These are phyloP conservation scores for Callitettix versicolor DNA, from an alignment of 1,140 invertebrate genomes.

Conservation along the genomic window DNA sequence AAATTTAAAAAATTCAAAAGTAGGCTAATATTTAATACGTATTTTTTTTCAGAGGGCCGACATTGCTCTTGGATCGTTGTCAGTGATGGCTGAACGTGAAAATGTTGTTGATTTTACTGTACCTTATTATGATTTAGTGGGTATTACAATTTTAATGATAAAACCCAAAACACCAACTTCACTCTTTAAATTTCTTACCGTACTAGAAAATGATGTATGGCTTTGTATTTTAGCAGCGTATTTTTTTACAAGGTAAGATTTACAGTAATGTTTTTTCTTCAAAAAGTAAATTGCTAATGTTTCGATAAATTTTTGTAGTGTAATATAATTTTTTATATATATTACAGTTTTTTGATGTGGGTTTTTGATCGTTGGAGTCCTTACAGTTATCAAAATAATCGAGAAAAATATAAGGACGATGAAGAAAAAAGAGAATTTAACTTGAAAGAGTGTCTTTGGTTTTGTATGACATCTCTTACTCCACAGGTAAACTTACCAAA, in stretches of 20 bases:
- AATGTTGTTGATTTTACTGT: constrained; percentile 92
- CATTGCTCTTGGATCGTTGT: constrained; percentile 76
- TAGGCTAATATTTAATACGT: too few relatives aligned
- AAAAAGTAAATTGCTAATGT: not conserved
- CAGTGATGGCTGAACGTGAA: constrained; percentile 89
- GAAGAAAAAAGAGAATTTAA: constrained; percentile 92
- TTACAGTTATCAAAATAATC: constrained; percentile 91
- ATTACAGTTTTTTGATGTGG: constrained; percentile 79
- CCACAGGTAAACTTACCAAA: constrained; percentile 74
- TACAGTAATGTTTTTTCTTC: not conserved
- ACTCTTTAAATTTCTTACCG: constrained; percentile 93
- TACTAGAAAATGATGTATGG: constrained; percentile 93
- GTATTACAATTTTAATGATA: constrained; percentile 85
- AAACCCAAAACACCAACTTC: constrained; percentile 70
- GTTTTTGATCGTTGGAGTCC: constrained; percentile 93
- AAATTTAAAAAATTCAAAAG: too few relatives aligned
- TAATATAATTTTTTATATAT: not conserved
- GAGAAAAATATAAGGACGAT: constrained; percentile 87
- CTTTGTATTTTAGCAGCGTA: constrained; percentile 90
- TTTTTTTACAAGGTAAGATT: constrained; percentile 70
- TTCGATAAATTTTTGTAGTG: not conserved
- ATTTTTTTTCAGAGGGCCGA: constrained; percentile 61
- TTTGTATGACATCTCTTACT: constrained; percentile 96
- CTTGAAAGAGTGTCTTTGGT: constrained; percentile 94
- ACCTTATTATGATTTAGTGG: constrained; percentile 90